These are phyloP conservation scores for Myanophis thanlyinensis DNA, from an alignment of 2,113 vertebrate genomes.

Conservation along the genomic window DNA sequence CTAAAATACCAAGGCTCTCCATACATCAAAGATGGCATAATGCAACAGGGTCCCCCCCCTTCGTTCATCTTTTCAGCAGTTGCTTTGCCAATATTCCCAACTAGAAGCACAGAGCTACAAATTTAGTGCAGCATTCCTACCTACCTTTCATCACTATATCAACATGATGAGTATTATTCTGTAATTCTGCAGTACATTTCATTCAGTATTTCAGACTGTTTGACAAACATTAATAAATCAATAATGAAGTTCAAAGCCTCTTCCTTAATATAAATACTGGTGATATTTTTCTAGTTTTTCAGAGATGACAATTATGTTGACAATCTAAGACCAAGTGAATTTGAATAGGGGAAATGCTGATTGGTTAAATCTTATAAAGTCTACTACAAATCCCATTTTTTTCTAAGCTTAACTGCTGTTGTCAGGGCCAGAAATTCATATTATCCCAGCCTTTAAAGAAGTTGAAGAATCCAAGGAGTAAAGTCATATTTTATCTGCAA, in stretches of 20 bases:
- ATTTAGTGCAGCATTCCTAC: neutral
- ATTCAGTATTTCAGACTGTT: conserved; percentile 9
- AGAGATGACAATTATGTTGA: neutral
- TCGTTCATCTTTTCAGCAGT: neutral
- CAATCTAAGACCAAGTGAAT: neutral
- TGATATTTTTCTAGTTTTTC: neutral
- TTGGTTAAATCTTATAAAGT: neutral
- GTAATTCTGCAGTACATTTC: neutral
- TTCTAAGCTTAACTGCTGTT: neutral
- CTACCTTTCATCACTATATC: neutral
- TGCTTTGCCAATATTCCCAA: conserved; percentile 12
- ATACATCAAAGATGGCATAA: neutral
- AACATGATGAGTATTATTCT: neutral
- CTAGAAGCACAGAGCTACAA: neutral
- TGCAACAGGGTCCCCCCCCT: neutral
- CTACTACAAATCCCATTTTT: neutral
- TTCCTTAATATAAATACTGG: neutral
- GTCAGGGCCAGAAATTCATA: fast-evolving
- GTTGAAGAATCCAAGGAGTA: neutral
- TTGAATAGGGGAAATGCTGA: neutral
- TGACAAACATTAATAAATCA: conserved; percentile 26
- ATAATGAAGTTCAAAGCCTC: neutral
- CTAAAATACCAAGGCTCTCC: neutral
- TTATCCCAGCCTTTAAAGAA: fast-evolving
- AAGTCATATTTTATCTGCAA: fast-evolving